Percentiles rank a stretch among this genome's conserved stretches.
phyloP scores from a whole-genome alignment of 2,113 vertebrate species.

The Orthonyx spaldingii region DNA sequence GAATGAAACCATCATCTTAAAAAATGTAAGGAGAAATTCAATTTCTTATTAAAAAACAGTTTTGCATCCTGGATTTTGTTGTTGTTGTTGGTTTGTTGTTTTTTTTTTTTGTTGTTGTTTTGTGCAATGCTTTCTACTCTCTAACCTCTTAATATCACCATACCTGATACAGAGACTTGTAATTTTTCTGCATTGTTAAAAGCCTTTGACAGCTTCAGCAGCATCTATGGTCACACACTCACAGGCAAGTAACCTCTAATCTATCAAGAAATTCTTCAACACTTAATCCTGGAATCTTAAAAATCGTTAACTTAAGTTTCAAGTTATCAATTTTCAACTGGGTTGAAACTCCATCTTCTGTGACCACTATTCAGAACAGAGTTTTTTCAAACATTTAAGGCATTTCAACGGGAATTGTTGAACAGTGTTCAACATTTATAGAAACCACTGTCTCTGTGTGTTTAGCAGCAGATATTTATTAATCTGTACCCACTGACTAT shows the following conservation, averaged over 20 bases:
- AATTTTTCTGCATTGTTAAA: not conserved
- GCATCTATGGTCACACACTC: not conserved
- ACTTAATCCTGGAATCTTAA: not conserved
- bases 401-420: not conserved
- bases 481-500: not conserved
- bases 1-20: not conserved
- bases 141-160: not conserved
- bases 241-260: not conserved
- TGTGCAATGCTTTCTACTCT: not conserved
- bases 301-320: not conserved
- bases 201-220: not conserved
- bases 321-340: not conserved
- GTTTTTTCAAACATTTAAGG: not conserved
- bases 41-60: not conserved
- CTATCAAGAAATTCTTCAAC: not conserved
- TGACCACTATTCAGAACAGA: not conserved
- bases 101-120: not conserved
- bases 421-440: not conserved
- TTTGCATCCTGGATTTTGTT: not conserved
- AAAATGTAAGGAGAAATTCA: not conserved
- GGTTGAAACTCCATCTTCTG: not conserved
- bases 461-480: not conserved
- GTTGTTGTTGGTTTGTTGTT: not conserved
- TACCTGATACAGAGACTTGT: not conserved
- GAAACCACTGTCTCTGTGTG: not conserved